These are phyloP conservation scores for Drepanosiphum platanoidis DNA, from an alignment of 2,888 invertebrate species.

Conservation along the genomic window DNA sequence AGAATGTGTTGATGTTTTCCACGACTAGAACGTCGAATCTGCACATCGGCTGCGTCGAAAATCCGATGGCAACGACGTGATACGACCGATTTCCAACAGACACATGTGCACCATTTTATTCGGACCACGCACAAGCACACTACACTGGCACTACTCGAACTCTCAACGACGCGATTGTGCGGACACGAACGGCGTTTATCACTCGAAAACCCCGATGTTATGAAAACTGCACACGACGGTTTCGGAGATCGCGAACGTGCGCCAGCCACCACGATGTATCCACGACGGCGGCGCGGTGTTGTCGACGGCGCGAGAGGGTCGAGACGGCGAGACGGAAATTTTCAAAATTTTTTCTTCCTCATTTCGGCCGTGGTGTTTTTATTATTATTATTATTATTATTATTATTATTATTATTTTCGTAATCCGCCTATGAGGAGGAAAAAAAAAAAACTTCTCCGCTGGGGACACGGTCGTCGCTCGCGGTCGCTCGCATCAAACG, in stretches of 20 bases:
- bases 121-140: constrained; percentile 23
- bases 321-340: constrained; percentile 37
- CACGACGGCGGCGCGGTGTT: too few relatives aligned
- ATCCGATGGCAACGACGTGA: constrained; percentile 18
- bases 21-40: constrained; percentile 23
- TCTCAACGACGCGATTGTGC: constrained; percentile 15
- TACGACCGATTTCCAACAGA: constrained; percentile 20
- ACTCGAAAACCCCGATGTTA: constrained; percentile 16
- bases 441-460: constrained; percentile 59
- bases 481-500: constrained; percentile 54
- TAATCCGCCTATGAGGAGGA: constrained; percentile 49
- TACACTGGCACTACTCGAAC: not conserved
- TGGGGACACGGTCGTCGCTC: constrained; percentile 57
- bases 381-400: too few relatives aligned
- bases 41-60: constrained; percentile 15
- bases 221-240: not conserved
- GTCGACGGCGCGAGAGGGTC: too few relatives aligned
- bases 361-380: constrained; percentile 57
- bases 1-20: too few relatives aligned
- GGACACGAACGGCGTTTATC: constrained; percentile 37
- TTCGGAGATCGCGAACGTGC: constrained; percentile 2
- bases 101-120: constrained; percentile 49
- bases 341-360: constrained; percentile 60
- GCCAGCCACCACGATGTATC: not conserved
- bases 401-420: constrained; percentile 56